phyloP scores from a whole-genome alignment of 2,888 invertebrate genomes.

The Agrotis exclamationis region DNA sequence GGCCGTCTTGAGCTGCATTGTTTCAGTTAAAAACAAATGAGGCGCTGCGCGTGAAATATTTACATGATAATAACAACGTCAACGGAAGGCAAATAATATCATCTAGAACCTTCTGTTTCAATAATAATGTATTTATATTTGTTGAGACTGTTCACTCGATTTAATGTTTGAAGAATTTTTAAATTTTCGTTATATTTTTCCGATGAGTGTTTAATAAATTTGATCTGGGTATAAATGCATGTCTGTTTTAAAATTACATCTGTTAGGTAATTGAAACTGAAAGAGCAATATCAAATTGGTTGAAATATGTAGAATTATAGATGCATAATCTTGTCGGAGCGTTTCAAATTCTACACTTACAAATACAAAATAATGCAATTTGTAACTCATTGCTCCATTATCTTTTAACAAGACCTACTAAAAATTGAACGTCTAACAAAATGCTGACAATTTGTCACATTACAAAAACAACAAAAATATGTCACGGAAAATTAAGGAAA shows the following conservation, averaged over 20 bases:
- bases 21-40: conserved; percentile 45
- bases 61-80: conserved; percentile 57
- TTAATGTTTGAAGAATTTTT: not conserved
- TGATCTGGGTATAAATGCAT: not conserved
- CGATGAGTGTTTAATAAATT: not conserved
- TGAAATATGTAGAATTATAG: conserved; percentile 1
- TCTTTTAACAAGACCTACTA: conserved; percentile 3
- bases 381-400: conserved; percentile 13
- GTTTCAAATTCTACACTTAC: not conserved
- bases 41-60: conserved; percentile 48
- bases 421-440: conserved; percentile 17
- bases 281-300: not conserved
- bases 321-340: not conserved
- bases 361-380: not conserved
- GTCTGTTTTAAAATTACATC: conserved; percentile 10
- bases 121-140: not conserved
- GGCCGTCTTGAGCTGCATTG: conserved; percentile 35
- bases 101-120: conserved; percentile 31
- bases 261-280: not conserved
- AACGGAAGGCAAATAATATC: conserved; percentile 25
- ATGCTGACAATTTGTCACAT: conserved; percentile 31
- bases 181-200: not conserved
- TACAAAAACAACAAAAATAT: conserved; percentile 27
- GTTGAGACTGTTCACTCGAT: not conserved
- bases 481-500: conserved; percentile 31